These are phyloP conservation scores for Halcyon senegalensis DNA, from an alignment of 2,113 vertebrate genomes.

Conservation along the genomic window DNA sequence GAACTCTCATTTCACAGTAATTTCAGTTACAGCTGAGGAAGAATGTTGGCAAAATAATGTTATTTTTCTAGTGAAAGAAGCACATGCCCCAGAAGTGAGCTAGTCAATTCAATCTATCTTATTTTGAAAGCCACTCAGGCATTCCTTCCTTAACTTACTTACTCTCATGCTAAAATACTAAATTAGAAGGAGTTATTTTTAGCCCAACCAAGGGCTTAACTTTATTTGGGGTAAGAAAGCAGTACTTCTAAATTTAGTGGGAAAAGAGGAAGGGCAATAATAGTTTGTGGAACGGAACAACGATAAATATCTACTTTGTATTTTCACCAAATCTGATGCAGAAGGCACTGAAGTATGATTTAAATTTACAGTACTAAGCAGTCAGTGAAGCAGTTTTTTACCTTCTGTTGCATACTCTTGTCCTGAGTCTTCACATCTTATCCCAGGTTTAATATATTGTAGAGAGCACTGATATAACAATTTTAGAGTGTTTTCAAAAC, in stretches of 20 bases:
- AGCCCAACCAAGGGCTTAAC: neutral
- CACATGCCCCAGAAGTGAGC: neutral
- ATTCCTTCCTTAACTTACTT: neutral
- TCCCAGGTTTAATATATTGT: neutral
- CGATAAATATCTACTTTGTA: neutral
- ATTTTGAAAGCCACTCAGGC: neutral
- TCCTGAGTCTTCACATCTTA: neutral
- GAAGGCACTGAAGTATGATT: neutral
- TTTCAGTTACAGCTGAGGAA: neutral
- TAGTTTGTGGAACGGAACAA: neutral
- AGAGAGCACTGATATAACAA: neutral
- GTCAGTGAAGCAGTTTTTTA: neutral
- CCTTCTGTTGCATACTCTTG: neutral
- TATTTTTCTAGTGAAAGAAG: neutral
- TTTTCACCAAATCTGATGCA: neutral
- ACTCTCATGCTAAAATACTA: neutral
- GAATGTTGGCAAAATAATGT: neutral
- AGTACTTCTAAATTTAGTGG: neutral
- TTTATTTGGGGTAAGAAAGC: neutral
- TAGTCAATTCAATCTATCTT: neutral
- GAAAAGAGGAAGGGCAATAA: neutral
- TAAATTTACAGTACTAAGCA: neutral
- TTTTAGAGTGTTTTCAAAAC: neutral
- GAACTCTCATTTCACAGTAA: neutral
- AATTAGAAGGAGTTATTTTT: conserved; percentile 17